These are phyloP conservation scores for Thomomys bottae DNA, from an alignment of 2,113 vertebrate species.

Conservation along the genomic window DNA sequence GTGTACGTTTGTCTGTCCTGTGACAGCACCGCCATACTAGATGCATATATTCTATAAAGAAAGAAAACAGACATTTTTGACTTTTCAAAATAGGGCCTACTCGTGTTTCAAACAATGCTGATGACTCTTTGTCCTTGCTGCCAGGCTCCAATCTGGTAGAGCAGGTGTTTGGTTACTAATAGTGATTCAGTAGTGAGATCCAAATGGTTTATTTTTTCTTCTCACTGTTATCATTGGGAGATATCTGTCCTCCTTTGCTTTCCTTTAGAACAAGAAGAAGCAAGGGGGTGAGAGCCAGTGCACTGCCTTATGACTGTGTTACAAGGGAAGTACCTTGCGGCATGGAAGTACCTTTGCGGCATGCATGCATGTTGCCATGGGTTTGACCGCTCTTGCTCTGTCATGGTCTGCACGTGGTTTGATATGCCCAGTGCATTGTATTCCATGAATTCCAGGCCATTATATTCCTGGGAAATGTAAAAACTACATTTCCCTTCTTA, in stretches of 20 bases:
- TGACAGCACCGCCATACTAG: not conserved
- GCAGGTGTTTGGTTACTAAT: not conserved
- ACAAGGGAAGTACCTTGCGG: not conserved
- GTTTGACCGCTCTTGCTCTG: constrained; percentile 13
- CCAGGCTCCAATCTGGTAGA: not conserved
- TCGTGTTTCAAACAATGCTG: not conserved
- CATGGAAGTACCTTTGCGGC: not conserved
- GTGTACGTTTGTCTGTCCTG: not conserved
- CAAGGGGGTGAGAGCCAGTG: not conserved
- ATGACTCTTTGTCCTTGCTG: not conserved
- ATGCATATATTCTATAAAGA: not conserved
- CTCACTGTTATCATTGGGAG: constrained; percentile 11
- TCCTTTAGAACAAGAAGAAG: not conserved
- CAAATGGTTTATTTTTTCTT: not conserved
- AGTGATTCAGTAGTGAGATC: constrained; percentile 24
- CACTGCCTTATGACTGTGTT: not conserved
- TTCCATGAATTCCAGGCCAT: no score
- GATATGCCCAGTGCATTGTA: not conserved
- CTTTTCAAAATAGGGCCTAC: not conserved
- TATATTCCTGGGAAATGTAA: no score
- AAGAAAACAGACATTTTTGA: not conserved
- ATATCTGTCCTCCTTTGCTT: not conserved
- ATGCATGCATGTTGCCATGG: not conserved
- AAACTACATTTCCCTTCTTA: not conserved
- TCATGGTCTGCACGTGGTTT: not conserved